Evolutionary conservation across 2,113 vertebrate species (phyloP).

Genomic region (Nestor notabilis): DNA sequence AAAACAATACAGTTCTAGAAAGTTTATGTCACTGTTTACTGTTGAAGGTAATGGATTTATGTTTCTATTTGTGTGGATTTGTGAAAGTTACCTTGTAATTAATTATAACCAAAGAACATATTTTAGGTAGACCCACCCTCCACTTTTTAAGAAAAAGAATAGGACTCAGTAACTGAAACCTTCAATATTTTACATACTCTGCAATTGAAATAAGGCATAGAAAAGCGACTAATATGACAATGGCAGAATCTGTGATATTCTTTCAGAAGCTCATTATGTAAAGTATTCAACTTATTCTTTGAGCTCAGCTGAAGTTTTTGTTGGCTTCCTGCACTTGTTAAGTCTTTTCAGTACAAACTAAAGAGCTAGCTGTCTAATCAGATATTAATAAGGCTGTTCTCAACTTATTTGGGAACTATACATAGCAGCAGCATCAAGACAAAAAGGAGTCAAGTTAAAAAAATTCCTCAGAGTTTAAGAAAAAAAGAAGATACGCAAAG

Average conservation of each 20-base stretch:
- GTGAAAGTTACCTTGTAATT: not conserved
- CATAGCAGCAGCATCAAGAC: not conserved
- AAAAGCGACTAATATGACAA: not conserved
- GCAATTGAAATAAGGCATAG: not conserved
- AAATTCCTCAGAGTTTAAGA: not conserved
- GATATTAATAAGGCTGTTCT: slow-evolving; percentile 18
- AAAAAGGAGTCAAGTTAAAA: not conserved
- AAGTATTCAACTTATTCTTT: not conserved
- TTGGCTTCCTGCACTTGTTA: slow-evolving; percentile 8
- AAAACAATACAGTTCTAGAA: not conserved
- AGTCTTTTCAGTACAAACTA: not conserved
- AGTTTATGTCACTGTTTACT: not conserved
- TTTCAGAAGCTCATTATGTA: slow-evolving; percentile 27
- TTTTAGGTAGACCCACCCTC: not conserved
- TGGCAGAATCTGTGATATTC: not conserved
- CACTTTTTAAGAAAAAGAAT: not conserved
- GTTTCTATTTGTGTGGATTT: not conserved
- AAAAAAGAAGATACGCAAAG: rapidly evolving
- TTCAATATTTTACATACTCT: not conserved
- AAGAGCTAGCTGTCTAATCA: slow-evolving; percentile 24
- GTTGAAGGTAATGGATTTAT: not conserved
- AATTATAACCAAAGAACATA: not conserved
- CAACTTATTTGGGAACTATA: not conserved
- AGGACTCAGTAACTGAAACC: not conserved
- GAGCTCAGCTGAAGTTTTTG: not conserved